phyloP scores from a whole-genome alignment of 2,888 invertebrate species.

The Stramonita haemastoma region DNA sequence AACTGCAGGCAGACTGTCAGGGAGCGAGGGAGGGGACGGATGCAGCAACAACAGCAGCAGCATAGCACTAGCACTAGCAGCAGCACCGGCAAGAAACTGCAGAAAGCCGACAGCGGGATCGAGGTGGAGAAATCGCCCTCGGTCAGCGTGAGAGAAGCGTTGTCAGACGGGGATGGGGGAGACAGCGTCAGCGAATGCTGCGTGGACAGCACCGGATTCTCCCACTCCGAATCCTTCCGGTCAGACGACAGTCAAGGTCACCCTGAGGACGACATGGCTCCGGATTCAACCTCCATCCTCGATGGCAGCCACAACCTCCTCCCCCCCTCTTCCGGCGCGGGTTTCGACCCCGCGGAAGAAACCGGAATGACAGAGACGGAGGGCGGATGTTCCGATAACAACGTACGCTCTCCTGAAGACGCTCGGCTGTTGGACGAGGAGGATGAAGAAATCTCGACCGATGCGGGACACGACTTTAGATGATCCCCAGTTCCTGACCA shows the following conservation, averaged over 20 bases:
- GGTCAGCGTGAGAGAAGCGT: constrained; percentile 52
- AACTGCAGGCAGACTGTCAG: not conserved
- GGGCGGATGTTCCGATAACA: no score
- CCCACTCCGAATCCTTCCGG: constrained; percentile 50
- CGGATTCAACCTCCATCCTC: constrained; percentile 36
- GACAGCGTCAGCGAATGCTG: constrained; percentile 53
- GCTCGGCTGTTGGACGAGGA: not conserved
- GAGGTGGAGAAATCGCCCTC: constrained; percentile 67
- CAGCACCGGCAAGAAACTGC: constrained; percentile 48
- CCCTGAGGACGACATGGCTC: constrained; percentile 37
- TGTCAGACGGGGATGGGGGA: constrained; percentile 54
- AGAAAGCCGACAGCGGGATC: constrained; percentile 74
- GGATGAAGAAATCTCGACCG: not conserved
- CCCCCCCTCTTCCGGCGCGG: no score
- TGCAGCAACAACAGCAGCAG: no score
- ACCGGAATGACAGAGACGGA: not conserved
- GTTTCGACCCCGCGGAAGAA: no score
- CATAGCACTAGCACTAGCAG: no score
- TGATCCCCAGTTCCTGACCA: not conserved
- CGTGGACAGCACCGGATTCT: constrained; percentile 55
- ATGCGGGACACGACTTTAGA: not conserved
- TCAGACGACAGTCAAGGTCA: constrained; percentile 43
- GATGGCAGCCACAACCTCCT: not conserved
- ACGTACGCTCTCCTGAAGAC: no score
- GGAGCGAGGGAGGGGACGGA: not conserved